phyloP scores from a whole-genome alignment of 2,113 vertebrate genomes.

The Istiophorus platypterus region DNA sequence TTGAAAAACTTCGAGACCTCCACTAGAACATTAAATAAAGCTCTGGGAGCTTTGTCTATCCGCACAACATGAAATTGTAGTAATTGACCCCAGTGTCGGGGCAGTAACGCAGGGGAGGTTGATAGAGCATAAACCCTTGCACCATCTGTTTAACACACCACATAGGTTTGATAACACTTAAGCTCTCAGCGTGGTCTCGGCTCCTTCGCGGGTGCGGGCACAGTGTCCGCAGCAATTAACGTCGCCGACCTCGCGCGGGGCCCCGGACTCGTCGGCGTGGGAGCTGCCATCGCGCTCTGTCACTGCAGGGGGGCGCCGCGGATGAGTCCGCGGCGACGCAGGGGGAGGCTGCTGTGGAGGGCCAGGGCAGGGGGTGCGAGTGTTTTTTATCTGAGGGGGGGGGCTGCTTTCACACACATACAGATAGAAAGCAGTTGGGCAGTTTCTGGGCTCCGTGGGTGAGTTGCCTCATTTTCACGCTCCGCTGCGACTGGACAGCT shows the following conservation, averaged over 20 bases:
- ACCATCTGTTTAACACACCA: neutral
- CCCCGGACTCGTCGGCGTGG: neutral
- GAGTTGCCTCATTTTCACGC: too few species aligned
- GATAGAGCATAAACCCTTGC: neutral
- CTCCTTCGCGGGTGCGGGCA: constrained; percentile 2
- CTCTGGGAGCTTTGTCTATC: neutral
- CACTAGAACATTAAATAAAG: neutral
- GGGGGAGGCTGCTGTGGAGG: neutral
- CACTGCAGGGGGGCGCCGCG: neutral
- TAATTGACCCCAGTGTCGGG: neutral
- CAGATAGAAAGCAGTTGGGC: neutral
- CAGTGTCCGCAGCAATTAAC: neutral
- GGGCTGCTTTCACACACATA: too few species aligned
- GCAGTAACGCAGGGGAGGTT: neutral
- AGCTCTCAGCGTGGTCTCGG: neutral
- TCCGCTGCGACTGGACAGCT: neutral
- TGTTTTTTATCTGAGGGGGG: too few species aligned
- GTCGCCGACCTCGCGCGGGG: neutral
- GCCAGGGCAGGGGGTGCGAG: neutral
- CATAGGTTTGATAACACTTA: neutral
- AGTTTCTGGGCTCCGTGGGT: neutral
- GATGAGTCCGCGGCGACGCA: neutral
- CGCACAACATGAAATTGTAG: neutral
- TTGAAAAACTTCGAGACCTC: neutral
- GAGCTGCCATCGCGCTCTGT: neutral